These are phyloP conservation scores for Epinotia bilunana DNA, from an alignment of 2,888 invertebrate species.

Conservation along the genomic window DNA sequence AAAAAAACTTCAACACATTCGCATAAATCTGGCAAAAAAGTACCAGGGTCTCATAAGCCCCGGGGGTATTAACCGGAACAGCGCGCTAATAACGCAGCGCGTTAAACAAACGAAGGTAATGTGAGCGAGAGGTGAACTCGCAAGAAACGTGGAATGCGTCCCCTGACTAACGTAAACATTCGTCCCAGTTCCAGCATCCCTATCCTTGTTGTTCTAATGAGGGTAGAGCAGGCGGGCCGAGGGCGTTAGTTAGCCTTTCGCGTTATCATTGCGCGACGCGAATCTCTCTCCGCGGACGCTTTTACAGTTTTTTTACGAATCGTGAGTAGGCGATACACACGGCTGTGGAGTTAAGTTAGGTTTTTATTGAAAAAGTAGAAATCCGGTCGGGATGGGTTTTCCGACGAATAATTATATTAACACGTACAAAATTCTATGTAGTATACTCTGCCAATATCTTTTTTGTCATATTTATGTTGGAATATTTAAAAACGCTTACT, in stretches of 20 bases:
- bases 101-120: slow-evolving; percentile 27
- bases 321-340: slow-evolving; percentile 10
- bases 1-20: slow-evolving; percentile 28
- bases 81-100: slow-evolving; percentile 23
- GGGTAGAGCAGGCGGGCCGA: neutral
- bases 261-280: slow-evolving; percentile 20
- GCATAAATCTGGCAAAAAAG: slow-evolving; percentile 22
- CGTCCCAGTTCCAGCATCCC: neutral
- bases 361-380: neutral
- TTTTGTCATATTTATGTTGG: no score
- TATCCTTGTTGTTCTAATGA: slow-evolving; percentile 5
- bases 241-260: slow-evolving; percentile 15
- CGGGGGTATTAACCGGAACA: slow-evolving; percentile 2
- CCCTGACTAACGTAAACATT: slow-evolving; percentile 6
- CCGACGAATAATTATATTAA: no score
- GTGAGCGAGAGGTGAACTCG: slow-evolving; percentile 8
- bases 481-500: no score
- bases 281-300: slow-evolving; percentile 47
- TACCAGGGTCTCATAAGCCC: slow-evolving; percentile 20
- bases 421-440: no score
- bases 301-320: slow-evolving; percentile 37
- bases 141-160: slow-evolving; percentile 27
- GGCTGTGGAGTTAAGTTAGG: neutral
- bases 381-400: no score
- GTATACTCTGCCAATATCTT: no score